phyloP scores from a whole-genome alignment of 2,797 vertebrate genomes.

The Merluccius polli region DNA sequence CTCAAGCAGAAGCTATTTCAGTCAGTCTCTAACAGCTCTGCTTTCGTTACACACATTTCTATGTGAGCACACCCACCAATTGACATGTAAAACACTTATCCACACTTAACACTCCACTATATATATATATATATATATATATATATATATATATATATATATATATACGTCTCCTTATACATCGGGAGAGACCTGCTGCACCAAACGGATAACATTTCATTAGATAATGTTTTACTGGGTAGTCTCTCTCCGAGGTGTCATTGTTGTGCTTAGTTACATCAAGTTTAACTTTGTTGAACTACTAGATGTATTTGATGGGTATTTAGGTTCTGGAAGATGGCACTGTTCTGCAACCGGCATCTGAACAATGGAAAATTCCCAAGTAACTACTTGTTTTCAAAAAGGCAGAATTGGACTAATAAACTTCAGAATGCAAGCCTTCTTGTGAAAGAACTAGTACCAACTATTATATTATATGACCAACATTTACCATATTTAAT shows the following conservation, averaged over 20 bases:
- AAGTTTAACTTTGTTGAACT: neutral
- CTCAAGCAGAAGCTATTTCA: conserved; percentile 60
- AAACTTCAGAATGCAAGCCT: too few relatives aligned
- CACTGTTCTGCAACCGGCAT: neutral
- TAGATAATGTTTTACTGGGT: too few relatives aligned
- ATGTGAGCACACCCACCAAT: conserved; percentile 1
- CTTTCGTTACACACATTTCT: neutral
- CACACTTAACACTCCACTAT: too few relatives aligned
- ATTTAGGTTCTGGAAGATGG: neutral
- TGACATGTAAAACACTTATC: neutral
- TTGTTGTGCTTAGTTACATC: too few relatives aligned
- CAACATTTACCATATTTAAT: neutral
- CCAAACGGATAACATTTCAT: too few relatives aligned
- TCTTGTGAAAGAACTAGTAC: too few relatives aligned
- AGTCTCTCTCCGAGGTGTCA: neutral
- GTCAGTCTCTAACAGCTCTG: conserved; percentile 32
- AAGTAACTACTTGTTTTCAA: neutral
- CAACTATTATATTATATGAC: neutral
- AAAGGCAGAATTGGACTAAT: too few relatives aligned
- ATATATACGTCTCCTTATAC: neutral
- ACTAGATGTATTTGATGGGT: neutral
- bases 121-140: neutral
- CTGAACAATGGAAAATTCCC: neutral
- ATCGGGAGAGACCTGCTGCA: too few relatives aligned
- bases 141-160: neutral